Conservation (phyloP, 2,113 vertebrate species). For the Pitta sordida region DNA sequence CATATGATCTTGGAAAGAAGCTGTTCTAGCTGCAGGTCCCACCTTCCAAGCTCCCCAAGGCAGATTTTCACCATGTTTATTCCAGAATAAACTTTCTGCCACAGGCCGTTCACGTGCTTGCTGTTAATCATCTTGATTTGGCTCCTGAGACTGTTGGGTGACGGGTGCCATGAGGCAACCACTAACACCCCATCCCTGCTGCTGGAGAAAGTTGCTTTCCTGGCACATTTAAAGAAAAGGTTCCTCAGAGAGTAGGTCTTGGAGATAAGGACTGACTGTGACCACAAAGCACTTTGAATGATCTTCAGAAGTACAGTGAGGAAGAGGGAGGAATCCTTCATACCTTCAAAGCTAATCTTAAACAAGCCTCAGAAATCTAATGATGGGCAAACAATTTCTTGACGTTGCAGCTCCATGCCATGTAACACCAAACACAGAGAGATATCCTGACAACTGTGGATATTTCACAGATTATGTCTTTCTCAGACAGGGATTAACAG, state of each 20-base stretch:
- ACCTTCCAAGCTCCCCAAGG: background rate
- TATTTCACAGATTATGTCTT: background rate
- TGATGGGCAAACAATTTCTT: background rate
- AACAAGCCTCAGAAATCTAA: background rate
- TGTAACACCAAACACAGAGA: background rate
- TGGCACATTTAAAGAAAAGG: background rate
- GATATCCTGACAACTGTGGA: background rate
- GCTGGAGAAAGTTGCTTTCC: background rate
- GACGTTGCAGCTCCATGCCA: background rate
- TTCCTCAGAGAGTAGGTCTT: background rate
- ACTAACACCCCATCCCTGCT: background rate
- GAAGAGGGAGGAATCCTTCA: background rate
- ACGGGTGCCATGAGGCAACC: background rate
- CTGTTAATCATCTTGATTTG: background rate
- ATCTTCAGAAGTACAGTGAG: background rate
- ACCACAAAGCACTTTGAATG: background rate
- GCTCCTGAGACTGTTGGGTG: background rate
- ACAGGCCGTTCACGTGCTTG: rapidly evolving
- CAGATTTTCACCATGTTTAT: background rate
- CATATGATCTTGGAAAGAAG: background rate
- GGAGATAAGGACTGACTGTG: rapidly evolving
- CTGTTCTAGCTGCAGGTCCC: background rate
- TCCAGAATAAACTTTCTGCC: background rate
- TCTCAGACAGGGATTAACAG: background rate
- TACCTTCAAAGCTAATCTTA: background rate